Base-by-base conservation (phyloP, 2,113 vertebrate genomes). In the Cepphus grylle region DNA sequence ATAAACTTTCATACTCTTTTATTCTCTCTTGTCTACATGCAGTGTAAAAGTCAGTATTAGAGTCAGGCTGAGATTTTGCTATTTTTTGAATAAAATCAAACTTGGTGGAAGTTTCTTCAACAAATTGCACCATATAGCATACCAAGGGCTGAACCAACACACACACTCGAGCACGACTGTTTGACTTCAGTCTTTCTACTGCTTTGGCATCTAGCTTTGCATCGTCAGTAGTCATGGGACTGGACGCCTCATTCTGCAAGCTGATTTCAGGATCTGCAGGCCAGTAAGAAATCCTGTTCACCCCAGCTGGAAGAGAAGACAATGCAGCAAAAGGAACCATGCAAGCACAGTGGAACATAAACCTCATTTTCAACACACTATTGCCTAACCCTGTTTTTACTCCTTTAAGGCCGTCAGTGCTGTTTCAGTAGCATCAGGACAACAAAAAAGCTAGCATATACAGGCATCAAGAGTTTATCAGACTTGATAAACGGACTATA, bases 201-300 rank as follows among this genome's bases (percentile, higher is more conserved):
- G 99, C 99, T 92, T 98, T 96, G 43, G 99, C 98, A 91, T 99
- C 99, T 73, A 99, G 97, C 47, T 97, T 97, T 14, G 99, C 99
- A 80, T 99, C 99, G 77, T 98, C 98, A 11, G 92, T 93, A 82
- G 90, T 94, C 15, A 40, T 12, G n/a, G 82, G 88, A 11, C 55
- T 94, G 70, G 90, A 70, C 2, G 65, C 81, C 70, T 96, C 97
- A 0, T 92, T 94, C 82, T 98, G 97, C 96, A 99, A 98, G 97
- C 99, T 99, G 94, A 99, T 98, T 97, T 99, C 99, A 38, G 99
- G 99, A 96, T 99, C 99, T 65, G 98, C 98, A 14, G 99, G 99
- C 99, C 99, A 99, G 80, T 99, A 99, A 45, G 99, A 99, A 97
- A 99, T 99, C 97, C 98, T 98, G 97, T 98, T 99, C 95, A 99